Evolutionary conservation across 2,888 invertebrate genomes (phyloP).

Genomic region (Cephus spinipes): DNA sequence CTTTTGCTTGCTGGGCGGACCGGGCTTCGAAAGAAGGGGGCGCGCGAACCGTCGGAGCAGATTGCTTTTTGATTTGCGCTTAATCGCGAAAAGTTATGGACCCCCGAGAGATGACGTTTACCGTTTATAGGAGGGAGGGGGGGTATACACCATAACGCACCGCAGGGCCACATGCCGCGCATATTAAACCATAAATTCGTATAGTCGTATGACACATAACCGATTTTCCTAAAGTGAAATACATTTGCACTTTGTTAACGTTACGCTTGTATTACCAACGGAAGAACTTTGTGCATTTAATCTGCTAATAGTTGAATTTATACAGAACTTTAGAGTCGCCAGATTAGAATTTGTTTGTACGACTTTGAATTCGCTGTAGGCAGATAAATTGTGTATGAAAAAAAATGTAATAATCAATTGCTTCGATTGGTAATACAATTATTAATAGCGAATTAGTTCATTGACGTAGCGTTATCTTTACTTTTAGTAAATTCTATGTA

Average conservation of each 20-base stretch:
- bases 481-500: neutral
- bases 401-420: neutral
- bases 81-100: conserved; percentile 64
- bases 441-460: neutral
- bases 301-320: neutral
- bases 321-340: neutral
- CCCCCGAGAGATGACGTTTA: conserved; percentile 40
- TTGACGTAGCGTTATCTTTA: neutral
- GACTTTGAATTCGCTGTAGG: neutral
- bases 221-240: neutral
- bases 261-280: neutral
- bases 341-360: neutral
- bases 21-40: neutral
- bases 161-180: conserved; percentile 37
- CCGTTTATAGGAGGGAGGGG: conserved; percentile 33
- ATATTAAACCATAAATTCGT: conserved; percentile 64
- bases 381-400: neutral
- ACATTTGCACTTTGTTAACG: neutral
- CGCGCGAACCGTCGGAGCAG: conserved; percentile 42
- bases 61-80: conserved; percentile 66
- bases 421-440: neutral
- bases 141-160: conserved; percentile 30
- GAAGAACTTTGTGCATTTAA: neutral
- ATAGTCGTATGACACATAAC: neutral
- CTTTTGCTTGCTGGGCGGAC: neutral